Evolutionary conservation across 2,113 vertebrate species (phyloP), one percentile per base, ranked within the genome.

Genomic region (Dendrocopos noguchii): DNA sequence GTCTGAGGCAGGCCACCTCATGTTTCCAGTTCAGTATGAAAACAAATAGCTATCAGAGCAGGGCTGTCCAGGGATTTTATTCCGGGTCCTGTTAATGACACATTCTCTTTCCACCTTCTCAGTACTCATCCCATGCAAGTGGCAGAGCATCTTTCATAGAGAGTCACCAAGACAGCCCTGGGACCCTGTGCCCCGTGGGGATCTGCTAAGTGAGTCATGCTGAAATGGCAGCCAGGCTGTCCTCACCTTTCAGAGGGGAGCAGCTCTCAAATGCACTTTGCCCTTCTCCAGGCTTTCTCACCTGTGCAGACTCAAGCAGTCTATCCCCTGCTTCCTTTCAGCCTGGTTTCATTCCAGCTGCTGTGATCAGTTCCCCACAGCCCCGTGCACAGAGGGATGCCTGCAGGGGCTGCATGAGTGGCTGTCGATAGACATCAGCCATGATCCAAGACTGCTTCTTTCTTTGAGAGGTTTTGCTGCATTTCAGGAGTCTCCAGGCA

Each of bases 381-480:
- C 52, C 0, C 0, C 9, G 12, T 24, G 20, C 21, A 4, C 20
- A 44, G 56, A 25, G 47, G 28, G 31, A 64, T 64, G n/a, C 7
- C 56, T 60, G 57, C 25, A 5, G 34, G 57, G 31, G 6, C 7
- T 77, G 72, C 9, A 7, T 55, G 52, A 5, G 34, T 66, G 81
- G 24, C 27, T 33, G 36, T 36, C 34, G 33, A 9, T 50, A 20
- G 15, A 42, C 21, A 22, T 9, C 7, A 77, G 70, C 68, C 59
- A 1, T 31, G 56, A 57, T 52, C 47, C 56, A 34, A 24, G 57
- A 31, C 50, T 46, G 21, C 4, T 24, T 61, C 53, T 70, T 72
- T 21, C 20, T 4, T 16, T 64, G 29, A 33, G 7, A 56, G 5
- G 0, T 44, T 64, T 53, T 59, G 22, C 28, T 87, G 47, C 33